A percentile compares a stretch with the other conserved stretches of the same genome.
Evolutionary conservation across 2,113 vertebrate species (phyloP).

Genomic region (Odocoileus virginianus): DNA sequence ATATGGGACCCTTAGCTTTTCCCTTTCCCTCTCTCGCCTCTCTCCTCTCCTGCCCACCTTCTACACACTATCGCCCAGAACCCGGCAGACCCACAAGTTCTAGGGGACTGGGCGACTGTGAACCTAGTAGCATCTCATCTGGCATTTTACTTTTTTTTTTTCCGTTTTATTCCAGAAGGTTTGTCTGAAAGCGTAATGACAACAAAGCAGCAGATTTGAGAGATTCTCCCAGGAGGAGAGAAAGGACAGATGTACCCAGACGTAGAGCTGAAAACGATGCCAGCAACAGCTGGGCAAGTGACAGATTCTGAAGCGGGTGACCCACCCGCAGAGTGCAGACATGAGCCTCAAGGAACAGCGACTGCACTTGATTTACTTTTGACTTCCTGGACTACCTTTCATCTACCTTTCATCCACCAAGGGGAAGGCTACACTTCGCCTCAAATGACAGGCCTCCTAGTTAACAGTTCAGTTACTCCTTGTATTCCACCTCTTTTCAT

Average conservation of each 20-base stretch:
- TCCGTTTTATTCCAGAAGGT: slow-evolving; percentile 63
- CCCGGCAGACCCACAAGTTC: not conserved
- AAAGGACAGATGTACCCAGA: slow-evolving; percentile 67
- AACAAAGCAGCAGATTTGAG: slow-evolving; percentile 69
- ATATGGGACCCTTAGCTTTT: not conserved
- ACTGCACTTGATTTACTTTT: not conserved
- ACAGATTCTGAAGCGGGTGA: slow-evolving; percentile 56
- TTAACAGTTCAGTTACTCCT: not conserved
- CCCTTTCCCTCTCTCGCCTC: not conserved
- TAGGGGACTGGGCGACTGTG: not conserved
- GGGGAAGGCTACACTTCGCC: not conserved
- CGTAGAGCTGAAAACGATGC: slow-evolving; percentile 22
- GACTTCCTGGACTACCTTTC: not conserved
- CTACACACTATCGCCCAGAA: accelerated
- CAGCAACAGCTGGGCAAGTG: slow-evolving; percentile 71
- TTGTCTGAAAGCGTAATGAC: slow-evolving; percentile 61
- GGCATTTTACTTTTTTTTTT: not conserved
- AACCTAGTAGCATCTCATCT: not conserved
- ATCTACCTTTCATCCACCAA: not conserved
- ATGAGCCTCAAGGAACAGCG: not conserved
- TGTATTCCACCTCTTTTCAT: not conserved
- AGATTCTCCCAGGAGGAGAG: slow-evolving; percentile 65
- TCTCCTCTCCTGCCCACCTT: not conserved
- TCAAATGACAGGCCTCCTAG: not conserved
- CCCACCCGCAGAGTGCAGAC: not conserved